Conservation (phyloP, 2,888 invertebrate genomes). For the Oasisia sp. region DNA sequence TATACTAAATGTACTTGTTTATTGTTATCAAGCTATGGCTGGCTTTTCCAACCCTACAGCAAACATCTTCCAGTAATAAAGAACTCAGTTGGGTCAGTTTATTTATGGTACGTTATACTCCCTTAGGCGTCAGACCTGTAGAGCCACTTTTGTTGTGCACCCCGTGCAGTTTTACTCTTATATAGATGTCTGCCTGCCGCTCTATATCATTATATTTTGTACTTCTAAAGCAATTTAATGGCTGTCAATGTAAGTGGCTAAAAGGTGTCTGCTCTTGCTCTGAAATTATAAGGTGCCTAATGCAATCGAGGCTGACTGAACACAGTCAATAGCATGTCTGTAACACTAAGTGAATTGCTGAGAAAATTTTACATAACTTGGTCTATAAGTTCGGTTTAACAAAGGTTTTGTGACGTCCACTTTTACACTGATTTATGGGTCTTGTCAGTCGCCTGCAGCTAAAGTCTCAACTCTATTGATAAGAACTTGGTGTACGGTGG, state of each 20-base stretch:
- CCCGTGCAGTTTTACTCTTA: not conserved
- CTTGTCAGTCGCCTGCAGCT: not conserved
- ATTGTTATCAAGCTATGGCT: not conserved
- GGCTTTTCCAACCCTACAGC: not conserved
- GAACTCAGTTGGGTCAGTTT: not conserved
- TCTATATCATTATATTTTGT: not conserved
- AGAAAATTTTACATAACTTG: not conserved
- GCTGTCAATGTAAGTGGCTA: not conserved
- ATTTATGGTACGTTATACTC: not conserved
- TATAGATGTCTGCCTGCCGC: not conserved
- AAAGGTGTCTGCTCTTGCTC: not conserved
- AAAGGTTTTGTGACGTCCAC: not conserved
- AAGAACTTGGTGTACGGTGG: not conserved
- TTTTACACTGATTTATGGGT: not conserved
- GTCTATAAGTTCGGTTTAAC: not conserved
- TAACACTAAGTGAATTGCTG: not conserved
- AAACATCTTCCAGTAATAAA: not conserved
- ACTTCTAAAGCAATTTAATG: not conserved
- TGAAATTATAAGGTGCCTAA: not conserved
- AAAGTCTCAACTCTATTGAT: not conserved
- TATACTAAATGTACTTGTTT: not conserved
- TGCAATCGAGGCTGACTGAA: not conserved
- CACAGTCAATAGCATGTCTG: not conserved
- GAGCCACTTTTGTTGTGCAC: not conserved
- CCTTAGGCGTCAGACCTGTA: not conserved